Evolutionary conservation across 2,113 vertebrate genomes (phyloP).

Genomic region (Istiophorus platypterus): DNA sequence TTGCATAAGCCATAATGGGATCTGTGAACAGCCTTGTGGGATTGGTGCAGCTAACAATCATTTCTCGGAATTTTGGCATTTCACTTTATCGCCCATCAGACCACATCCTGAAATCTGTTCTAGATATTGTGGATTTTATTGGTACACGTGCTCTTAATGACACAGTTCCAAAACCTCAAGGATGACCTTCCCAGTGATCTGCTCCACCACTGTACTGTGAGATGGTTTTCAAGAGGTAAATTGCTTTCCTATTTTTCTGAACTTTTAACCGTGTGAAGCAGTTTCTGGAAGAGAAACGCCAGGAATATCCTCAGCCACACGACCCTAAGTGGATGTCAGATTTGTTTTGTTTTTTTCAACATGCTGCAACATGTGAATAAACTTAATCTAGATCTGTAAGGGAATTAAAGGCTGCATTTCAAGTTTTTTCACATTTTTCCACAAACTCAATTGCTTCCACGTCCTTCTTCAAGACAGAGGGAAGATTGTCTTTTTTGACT

Average conservation of each 20-base stretch:
- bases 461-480: slow-evolving; percentile 22
- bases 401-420: slow-evolving; percentile 51
- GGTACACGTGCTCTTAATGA: slow-evolving; percentile 53
- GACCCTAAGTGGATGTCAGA: slow-evolving; percentile 55
- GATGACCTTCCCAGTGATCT: slow-evolving; percentile 46
- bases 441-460: slow-evolving; percentile 38
- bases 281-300: slow-evolving; percentile 54
- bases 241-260: slow-evolving; percentile 24
- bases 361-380: slow-evolving; percentile 63
- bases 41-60: slow-evolving; percentile 49
- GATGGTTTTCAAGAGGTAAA: too few relatives aligned
- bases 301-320: slow-evolving; percentile 28
- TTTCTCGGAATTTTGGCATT: slow-evolving; percentile 60
- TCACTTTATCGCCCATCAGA: slow-evolving; percentile 58
- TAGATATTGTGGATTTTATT: slow-evolving; percentile 60
- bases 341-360: slow-evolving; percentile 51
- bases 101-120: slow-evolving; percentile 54
- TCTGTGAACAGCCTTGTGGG: slow-evolving; percentile 49
- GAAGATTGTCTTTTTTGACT: too few relatives aligned
- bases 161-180: slow-evolving; percentile 51
- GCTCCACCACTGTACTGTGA: slow-evolving; percentile 49
- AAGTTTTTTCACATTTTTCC: slow-evolving; percentile 25
- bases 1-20: too few relatives aligned
- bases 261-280: slow-evolving; percentile 48
- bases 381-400: slow-evolving; percentile 57